Base-by-base conservation (phyloP, 2,797 vertebrate species). In the Atherinosoma microstoma region DNA sequence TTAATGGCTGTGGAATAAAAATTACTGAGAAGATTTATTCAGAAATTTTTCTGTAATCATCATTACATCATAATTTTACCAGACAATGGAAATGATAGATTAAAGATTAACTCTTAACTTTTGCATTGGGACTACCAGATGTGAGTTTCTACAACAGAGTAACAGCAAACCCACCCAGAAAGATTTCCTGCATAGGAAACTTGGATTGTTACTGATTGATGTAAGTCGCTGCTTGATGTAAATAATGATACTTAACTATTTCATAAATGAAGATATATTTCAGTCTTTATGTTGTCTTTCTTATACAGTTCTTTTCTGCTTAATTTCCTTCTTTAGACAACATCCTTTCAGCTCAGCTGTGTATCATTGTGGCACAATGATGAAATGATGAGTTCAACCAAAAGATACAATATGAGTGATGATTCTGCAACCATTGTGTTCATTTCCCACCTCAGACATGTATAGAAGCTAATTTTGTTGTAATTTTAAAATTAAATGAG, bases 1-100 rank as follows among this genome's bases (percentile, higher is more conserved):
- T 76, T 77, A 82, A 67, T 85, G 64, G 66, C 47, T 59, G 54
- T n/a, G 59, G 45, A 20, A 18, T 5, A 70, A 75, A 78, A 51
- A 58, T 42, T 54, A 59, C 63, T 42, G n/a, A 78, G 22, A 56
- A 45, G 54, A 76, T 56, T 59, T 38, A 73, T 40, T 63, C 3
- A 64, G 63, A 45, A 3, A 27, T 27, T 29, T 29, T 13, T 29
- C 15, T 16, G 12, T 4, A 54, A 29, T 54, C 2, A 29, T 10
- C 27, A 5, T 5, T 13, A 6, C 56, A 58, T 72, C 72, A 75
- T 78, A 47, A 47, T 38, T 68, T 71, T 45, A 4, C 63, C 64
- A 59, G 30, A 12, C 40, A 47, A 72, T 20, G 9, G 61, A 67
- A 70, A 69, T 40, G 7, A 27, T 54, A 22, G 2, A 24, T 51